Conservation (phyloP, 2,888 invertebrate species). For the Creontiades dilutus region DNA sequence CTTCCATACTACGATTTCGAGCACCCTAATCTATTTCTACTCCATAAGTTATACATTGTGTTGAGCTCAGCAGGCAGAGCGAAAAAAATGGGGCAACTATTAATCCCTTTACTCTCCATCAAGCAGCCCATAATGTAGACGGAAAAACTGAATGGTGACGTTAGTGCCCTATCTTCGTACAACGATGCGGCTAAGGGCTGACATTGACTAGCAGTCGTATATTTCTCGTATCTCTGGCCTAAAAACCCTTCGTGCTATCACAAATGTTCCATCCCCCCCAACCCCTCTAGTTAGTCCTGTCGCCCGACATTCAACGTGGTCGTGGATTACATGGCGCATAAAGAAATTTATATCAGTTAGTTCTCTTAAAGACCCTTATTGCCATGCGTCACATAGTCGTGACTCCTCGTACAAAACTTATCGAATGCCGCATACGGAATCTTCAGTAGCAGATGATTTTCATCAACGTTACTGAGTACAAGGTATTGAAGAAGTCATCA, state of each 20-base stretch:
- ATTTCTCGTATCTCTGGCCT: conserved; percentile 35
- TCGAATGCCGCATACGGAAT: too few relatives aligned
- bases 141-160: conserved; percentile 9
- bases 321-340: neutral
- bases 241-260: conserved; percentile 4
- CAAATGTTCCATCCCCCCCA: neutral
- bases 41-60: too few relatives aligned
- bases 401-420: too few relatives aligned
- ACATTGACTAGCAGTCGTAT: conserved; percentile 36
- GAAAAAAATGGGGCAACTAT: neutral
- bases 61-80: neutral
- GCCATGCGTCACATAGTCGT: too few relatives aligned
- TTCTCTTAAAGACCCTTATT: too few relatives aligned
- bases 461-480: too few relatives aligned
- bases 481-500: too few relatives aligned
- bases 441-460: too few relatives aligned
- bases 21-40: too few relatives aligned
- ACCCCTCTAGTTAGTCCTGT: neutral
- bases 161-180: neutral
- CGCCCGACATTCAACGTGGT: neutral
- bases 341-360: neutral
- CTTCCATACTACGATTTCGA: too few relatives aligned
- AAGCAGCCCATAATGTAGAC: neutral
- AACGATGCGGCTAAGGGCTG: neutral
- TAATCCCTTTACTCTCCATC: neutral